phyloP scores from a whole-genome alignment of 2,797 vertebrate genomes.

The Strix occidentalis region DNA sequence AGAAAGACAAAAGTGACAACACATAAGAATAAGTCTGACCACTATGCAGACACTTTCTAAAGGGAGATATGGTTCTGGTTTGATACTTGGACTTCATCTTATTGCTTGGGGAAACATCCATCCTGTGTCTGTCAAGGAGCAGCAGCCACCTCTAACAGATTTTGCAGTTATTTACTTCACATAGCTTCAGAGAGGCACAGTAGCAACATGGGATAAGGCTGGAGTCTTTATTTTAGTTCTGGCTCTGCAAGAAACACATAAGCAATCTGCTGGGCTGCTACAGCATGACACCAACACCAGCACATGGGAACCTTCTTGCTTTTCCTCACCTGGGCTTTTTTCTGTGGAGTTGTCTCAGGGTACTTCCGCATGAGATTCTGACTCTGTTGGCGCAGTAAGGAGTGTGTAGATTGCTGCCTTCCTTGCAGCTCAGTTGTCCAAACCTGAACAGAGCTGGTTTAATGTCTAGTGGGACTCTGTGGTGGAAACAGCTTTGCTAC shows the following conservation, averaged over 20 bases:
- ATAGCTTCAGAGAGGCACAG: background rate
- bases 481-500: background rate
- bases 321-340: background rate
- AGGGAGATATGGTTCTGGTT: background rate
- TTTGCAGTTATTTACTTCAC: background rate
- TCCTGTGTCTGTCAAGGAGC: background rate
- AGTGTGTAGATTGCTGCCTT: background rate
- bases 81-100: background rate
- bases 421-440: background rate
- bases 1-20: background rate
- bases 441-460: background rate
- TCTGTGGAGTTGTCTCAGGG: background rate
- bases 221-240: background rate
- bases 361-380: background rate
- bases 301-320: background rate
- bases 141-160: background rate
- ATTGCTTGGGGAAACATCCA: background rate
- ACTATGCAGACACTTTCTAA: background rate
- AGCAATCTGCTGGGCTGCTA: background rate
- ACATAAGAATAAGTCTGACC: background rate
- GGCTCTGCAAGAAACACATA: background rate
- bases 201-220: background rate
- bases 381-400: background rate
- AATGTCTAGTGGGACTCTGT: background rate
- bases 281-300: background rate